Base-by-base conservation (phyloP, 2,888 invertebrate genomes). In the Acholoe squamosa region DNA sequence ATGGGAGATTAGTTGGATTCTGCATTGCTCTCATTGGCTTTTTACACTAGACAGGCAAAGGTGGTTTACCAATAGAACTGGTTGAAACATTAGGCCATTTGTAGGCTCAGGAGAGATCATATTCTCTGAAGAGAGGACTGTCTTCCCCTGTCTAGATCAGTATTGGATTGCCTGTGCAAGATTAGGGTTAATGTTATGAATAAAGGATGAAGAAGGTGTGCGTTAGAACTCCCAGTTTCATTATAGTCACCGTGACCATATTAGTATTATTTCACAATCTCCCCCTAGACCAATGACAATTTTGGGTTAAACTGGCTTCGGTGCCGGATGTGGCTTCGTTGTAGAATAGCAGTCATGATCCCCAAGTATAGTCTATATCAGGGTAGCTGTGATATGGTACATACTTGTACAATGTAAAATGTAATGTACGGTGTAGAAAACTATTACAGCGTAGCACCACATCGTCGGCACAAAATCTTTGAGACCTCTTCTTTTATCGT, bases 161-260 rank as follows among this genome's bases (percentile, higher is more conserved):
- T n/a, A 61, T 61, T 25, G n/a, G 25, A 76, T 76, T 76, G 76
- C 28, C 25, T 28, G 76, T n/a, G 31, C 5, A 5, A 25, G 31
- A 28, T 76, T 76, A 76, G 76, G 76, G 76, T 76, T 76, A 76
- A 76, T 76, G 16, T 76, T 28, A 76, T 76, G 76, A 28, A 28
- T 76, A 76, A 25, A 28, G 31, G 76, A 76, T 28, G 76, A 31
- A 25, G 76, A 76, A 31, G 25, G 14, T 22, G 5, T 28, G 76
- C 76, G 25, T 76, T 28, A 76, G 76, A 31, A 16, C 43, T 43
- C 61, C 61, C 61, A 22, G 25, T 61, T 19, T 25, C 61, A 61
- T 61, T 61, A 25, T 25, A n/a, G 61, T 61, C 61, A 19, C 22
- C 5, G 61, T 3, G 43, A 43, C 43, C 43, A 43, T 43, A 43